phyloP scores from a whole-genome alignment of 92 coral and sea anemone genomes.

The Epizoanthus fatuus region DNA sequence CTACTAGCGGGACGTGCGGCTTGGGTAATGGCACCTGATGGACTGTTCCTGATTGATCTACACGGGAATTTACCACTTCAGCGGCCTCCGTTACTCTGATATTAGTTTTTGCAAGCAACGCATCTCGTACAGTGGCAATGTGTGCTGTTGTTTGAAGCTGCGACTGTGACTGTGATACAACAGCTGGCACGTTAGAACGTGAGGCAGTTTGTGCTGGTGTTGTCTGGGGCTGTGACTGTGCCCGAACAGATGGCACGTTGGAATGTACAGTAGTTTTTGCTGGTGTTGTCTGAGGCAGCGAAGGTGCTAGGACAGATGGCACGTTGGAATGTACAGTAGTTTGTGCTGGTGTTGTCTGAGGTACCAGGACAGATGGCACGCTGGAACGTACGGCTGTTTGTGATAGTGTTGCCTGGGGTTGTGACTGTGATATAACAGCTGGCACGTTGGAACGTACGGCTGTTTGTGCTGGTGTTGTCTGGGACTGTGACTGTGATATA shows the following conservation, averaged over 20 bases:
- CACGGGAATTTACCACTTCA: background rate
- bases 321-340: too few species aligned
- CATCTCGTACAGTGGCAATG: background rate
- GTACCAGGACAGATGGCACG: background rate
- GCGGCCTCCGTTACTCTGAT: background rate
- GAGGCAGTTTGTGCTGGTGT: background rate
- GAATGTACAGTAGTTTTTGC: background rate
- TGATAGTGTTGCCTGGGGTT: background rate
- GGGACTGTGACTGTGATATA: background rate
- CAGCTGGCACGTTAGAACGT: background rate
- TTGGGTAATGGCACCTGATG: background rate
- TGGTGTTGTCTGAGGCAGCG: background rate
- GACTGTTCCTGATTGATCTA: background rate
- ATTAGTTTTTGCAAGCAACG: background rate
- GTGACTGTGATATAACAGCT: background rate
- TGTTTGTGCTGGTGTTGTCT: background rate
- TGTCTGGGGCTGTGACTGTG: background rate
- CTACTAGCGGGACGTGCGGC: background rate
- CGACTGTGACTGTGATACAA: background rate
- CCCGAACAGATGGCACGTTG: background rate
- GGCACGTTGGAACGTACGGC: too few species aligned
- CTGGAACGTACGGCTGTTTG: background rate
- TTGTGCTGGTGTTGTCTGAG: background rate
- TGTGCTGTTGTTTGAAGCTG: background rate
- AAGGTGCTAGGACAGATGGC: background rate